Conservation (phyloP, 2,797 vertebrate species). For the Acomys russatus region DNA sequence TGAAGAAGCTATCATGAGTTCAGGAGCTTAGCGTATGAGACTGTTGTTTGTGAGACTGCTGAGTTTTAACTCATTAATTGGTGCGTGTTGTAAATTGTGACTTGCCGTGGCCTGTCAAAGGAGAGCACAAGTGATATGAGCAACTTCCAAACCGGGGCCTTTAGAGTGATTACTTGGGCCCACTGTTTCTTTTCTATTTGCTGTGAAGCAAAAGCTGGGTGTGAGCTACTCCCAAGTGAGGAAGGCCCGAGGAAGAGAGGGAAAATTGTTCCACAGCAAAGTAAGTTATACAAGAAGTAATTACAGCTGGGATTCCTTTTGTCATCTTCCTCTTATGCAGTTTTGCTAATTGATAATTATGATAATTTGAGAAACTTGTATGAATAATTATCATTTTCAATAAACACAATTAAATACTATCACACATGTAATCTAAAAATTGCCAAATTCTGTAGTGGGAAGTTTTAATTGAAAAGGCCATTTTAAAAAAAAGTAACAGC, state of each 20-base stretch:
- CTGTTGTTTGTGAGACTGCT: neutral
- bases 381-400: neutral
- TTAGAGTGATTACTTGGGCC: neutral
- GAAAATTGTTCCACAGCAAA: neutral
- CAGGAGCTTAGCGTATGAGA: neutral
- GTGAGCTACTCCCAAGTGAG: neutral
- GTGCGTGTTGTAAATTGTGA: neutral
- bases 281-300: slow-evolving; percentile 33
- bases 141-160: neutral
- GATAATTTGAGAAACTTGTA: neutral
- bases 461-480: slow-evolving; percentile 24
- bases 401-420: slow-evolving; percentile 32
- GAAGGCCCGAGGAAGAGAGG: neutral
- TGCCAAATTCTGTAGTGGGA: neutral
- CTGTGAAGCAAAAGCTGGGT: neutral
- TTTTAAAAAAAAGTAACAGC: slow-evolving; percentile 8
- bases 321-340: neutral
- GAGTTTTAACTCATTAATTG: neutral
- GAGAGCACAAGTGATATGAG: neutral
- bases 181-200: neutral
- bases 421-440: slow-evolving; percentile 4
- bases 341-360: neutral
- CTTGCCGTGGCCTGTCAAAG: neutral
- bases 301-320: neutral
- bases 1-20: neutral